A percentile compares a stretch with the other conserved stretches of the same genome.
Evolutionary conservation across 2,888 invertebrate species (phyloP).

Genomic region (Pantelozetes paolii): DNA sequence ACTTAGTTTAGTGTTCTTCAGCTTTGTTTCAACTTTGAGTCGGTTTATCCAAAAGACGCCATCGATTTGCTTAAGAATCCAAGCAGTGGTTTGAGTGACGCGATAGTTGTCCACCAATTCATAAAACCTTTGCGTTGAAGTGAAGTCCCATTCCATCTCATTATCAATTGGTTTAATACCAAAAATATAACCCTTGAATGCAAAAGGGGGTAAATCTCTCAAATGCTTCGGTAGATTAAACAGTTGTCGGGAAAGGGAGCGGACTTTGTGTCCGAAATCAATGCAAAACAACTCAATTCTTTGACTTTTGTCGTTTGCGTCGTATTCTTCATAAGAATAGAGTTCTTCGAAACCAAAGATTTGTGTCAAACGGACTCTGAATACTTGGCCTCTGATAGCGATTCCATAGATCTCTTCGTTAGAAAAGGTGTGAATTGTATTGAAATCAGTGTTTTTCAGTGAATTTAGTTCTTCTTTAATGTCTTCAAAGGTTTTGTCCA

Average conservation of each 20-base stretch:
- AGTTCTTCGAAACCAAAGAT: neutral
- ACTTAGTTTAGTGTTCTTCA: neutral
- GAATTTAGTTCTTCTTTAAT: neutral
- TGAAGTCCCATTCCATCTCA: constrained; percentile 34
- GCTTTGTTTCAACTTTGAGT: constrained; percentile 4
- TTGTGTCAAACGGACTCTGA: constrained; percentile 26
- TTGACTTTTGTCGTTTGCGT: neutral
- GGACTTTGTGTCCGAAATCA: constrained; percentile 27
- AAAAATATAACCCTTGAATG: constrained; percentile 22
- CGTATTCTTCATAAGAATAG: neutral
- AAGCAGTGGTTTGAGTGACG: neutral
- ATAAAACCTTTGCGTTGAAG: constrained; percentile 2
- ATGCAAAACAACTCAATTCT: constrained; percentile 16
- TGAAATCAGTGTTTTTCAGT: neutral
- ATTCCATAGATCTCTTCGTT: constrained; percentile 27
- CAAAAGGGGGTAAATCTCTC: neutral
- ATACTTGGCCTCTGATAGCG: constrained; percentile 14
- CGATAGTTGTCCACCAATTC: neutral
- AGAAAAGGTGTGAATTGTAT: neutral
- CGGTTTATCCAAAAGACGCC: constrained; percentile 37
- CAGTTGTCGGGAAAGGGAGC: neutral
- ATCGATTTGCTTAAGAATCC: constrained; percentile 31
- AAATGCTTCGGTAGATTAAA: constrained; percentile 9
- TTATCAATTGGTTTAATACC: constrained; percentile 40
- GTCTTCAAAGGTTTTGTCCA: neutral